Evolutionary conservation across 2,888 invertebrate genomes (phyloP), one percentile per base, ranked within the genome.

Genomic region (Agrilus cyanescens): DNA sequence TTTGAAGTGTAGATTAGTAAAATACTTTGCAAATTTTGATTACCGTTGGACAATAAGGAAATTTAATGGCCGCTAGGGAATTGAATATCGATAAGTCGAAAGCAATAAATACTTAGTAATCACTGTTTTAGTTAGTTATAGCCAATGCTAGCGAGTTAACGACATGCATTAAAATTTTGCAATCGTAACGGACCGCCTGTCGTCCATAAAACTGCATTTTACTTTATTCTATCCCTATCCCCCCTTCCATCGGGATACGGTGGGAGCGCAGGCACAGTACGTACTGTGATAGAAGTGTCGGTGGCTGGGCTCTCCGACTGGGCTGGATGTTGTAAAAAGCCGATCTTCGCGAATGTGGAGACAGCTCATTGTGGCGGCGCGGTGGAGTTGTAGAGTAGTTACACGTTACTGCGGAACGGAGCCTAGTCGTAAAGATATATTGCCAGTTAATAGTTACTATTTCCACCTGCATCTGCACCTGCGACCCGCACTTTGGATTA

Each of bases 81-180:
- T 25, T 25, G 25, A 25, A 25, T 25, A 25, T 25, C 25, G 25
- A 25, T 25, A 25, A 25, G 25, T 25, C 43, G 32, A 41, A 40
- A 46, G 53, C 49, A 54, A 55, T 57, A 56, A 55, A 56, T 54
- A 57, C 57, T 58, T 57, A 58, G 58, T 58, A 58, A 58, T 58
- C 57, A 57, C 58, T 53, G 56, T 54, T 57, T 58, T 56, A 57
- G 57, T 54, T 57, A 54, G 55, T 51, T 50, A 51, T 51, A 52
- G 50, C 45, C 52, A 50, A 47, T 52, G 53, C 51, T 50, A 51
- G 52, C 51, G 52, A 55, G 53, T 58, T 59, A 59, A 60, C 58
- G 59, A 58, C 57, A 45, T 47, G 51, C 57, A 57, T 60, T 60
- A 60, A 60, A 59, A 60, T 60, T 60, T 59, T 52, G 57, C 57